Percentiles rank a stretch among this genome's conserved stretches.
These are phyloP conservation scores for Griposia aprilina DNA, from an alignment of 2,888 invertebrate species.

Conservation along the genomic window DNA sequence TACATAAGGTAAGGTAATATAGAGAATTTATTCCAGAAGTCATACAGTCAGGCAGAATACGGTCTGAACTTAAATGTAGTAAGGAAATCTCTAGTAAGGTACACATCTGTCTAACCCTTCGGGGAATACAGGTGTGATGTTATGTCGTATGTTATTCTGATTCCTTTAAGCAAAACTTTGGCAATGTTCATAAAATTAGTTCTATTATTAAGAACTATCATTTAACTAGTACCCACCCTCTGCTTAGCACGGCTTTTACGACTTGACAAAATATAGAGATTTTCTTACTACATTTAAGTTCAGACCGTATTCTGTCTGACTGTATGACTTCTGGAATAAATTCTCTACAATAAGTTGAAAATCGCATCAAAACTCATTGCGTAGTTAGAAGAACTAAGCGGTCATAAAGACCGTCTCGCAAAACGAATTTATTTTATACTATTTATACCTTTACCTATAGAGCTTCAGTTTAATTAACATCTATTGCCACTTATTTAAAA, in stretches of 20 bases:
- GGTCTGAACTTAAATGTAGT: too few relatives aligned
- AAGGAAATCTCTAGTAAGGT: too few relatives aligned
- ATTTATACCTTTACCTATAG: neutral
- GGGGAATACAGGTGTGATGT: neutral
- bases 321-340: neutral
- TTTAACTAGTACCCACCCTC: neutral
- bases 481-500: neutral
- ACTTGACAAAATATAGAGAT: neutral
- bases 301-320: neutral
- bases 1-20: too few relatives aligned
- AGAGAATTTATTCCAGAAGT: too few relatives aligned
- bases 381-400: neutral
- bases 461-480: neutral
- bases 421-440: neutral
- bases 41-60: too few relatives aligned
- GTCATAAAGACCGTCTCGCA: neutral
- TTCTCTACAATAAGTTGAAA: neutral
- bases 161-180: neutral
- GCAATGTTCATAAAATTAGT: neutral
- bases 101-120: neutral
- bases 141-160: neutral
- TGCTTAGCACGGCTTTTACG: neutral
- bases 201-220: neutral
- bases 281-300: neutral
- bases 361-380: neutral